Percentiles rank a stretch among this genome's conserved stretches.
phyloP scores from a whole-genome alignment of 1,140 invertebrate genomes.

The Diabrotica virgifera region DNA sequence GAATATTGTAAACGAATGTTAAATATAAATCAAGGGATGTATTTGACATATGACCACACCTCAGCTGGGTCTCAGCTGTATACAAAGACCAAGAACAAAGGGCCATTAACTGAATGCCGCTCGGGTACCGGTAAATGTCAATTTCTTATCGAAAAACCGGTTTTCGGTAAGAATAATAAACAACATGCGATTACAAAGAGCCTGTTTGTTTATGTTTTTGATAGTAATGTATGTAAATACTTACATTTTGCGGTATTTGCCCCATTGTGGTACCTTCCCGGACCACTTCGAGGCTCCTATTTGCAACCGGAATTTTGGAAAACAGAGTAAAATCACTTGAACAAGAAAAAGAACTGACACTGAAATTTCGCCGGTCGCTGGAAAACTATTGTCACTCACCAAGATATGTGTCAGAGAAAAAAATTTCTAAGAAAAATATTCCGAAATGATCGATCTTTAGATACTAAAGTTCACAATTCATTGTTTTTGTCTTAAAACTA shows the following conservation, averaged over 20 bases:
- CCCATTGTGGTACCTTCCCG: slow-evolving; percentile 54
- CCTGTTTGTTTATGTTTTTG: not conserved
- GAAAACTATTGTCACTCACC: slow-evolving; percentile 13
- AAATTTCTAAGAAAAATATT: not conserved
- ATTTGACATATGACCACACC: slow-evolving; percentile 15
- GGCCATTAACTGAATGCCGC: not conserved
- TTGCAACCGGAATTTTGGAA: slow-evolving; percentile 54
- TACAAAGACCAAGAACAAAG: slow-evolving; percentile 15
- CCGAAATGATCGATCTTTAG: not conserved
- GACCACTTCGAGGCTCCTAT: slow-evolving; percentile 47
- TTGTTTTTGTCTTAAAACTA: slow-evolving; percentile 9
- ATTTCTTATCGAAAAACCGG: not conserved
- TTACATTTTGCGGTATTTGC: slow-evolving; percentile 56
- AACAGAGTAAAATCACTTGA: slow-evolving; percentile 17
- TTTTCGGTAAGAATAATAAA: not conserved
- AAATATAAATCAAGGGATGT: not conserved
- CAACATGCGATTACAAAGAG: too few species aligned
- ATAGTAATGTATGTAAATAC: slow-evolving; percentile 33
- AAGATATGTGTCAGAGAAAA: slow-evolving; percentile 14
- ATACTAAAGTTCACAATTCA: slow-evolving; percentile 11
- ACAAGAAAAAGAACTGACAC: slow-evolving; percentile 3
- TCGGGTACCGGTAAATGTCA: slow-evolving; percentile 1
- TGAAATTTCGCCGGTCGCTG: slow-evolving; percentile 14
- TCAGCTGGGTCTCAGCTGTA: slow-evolving; percentile 7
- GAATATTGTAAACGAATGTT: not conserved